Percentiles rank a stretch among this genome's conserved stretches.
phyloP scores from a whole-genome alignment of 2,113 vertebrate genomes.

The Sinocyclocheilus grahami region DNA sequence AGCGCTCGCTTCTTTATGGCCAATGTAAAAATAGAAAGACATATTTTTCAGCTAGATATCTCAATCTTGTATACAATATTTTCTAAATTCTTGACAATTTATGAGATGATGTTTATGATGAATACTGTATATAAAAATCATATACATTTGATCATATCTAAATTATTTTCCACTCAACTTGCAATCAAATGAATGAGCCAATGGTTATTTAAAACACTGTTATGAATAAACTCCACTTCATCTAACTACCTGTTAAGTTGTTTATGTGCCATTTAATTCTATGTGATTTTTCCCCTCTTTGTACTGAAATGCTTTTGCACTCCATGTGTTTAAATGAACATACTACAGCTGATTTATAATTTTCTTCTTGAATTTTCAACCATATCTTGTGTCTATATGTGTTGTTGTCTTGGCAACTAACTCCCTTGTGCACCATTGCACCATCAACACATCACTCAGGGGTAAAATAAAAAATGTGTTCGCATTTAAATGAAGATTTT shows the following conservation, averaged over 20 bases:
- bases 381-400: constrained; percentile 33
- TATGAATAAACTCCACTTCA: not conserved
- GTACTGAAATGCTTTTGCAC: not conserved
- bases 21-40: not conserved
- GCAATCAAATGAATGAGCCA: too few relatives aligned
- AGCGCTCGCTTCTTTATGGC: not conserved
- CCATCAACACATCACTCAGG: constrained; percentile 8
- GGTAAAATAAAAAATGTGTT: constrained; percentile 11
- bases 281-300: not conserved
- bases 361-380: constrained; percentile 6
- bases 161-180: not conserved
- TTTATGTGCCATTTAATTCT: not conserved
- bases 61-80: not conserved
- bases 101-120: not conserved
- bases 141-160: not conserved
- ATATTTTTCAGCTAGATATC: not conserved
- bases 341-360: not conserved
- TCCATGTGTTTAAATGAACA: constrained; percentile 3
- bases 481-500: not conserved
- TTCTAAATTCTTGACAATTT: not conserved
- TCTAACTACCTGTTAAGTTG: not conserved
- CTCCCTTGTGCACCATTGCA: constrained; percentile 29
- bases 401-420: constrained; percentile 57
- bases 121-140: not conserved
- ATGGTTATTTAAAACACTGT: not conserved